Conservation (phyloP, 1,140 invertebrate species). For the Magallana angulata region DNA sequence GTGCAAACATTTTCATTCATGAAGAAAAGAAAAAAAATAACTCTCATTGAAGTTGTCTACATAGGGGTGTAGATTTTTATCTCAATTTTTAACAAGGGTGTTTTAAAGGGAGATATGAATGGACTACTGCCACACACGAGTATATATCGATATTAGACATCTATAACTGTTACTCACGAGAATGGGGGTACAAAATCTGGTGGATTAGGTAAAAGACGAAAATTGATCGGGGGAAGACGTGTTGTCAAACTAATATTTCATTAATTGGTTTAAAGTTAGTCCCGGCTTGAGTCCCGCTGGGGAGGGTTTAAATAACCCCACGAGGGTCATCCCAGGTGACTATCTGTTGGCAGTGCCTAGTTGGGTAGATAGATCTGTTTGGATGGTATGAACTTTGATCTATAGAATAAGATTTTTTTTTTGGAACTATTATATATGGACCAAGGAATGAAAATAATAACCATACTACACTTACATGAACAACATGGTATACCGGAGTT, state of each 20-base stretch:
- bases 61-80: constrained; percentile 15
- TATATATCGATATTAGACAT: neutral
- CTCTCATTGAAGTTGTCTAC: constrained; percentile 9
- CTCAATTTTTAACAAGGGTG: constrained; percentile 3
- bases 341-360: neutral
- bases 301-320: neutral
- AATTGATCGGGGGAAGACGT: constrained; percentile 12
- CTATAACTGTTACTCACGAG: neutral
- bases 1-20: constrained; percentile 17
- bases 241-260: constrained; percentile 25
- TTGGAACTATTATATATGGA: no score
- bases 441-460: no score
- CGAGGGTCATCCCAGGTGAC: constrained; percentile 19
- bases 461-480: no score
- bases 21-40: constrained; percentile 11
- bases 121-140: neutral
- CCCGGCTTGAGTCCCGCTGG: neutral
- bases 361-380: no score
- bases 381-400: no score
- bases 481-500: no score
- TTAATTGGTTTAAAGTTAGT: constrained; percentile 34
- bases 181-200: constrained; percentile 4
- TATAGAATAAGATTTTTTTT: no score
- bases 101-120: constrained; percentile 27
- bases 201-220: neutral